Percentiles rank a stretch among this genome's conserved stretches.
phyloP scores from a whole-genome alignment of 2,888 invertebrate genomes.

The Punctoribates punctum region DNA sequence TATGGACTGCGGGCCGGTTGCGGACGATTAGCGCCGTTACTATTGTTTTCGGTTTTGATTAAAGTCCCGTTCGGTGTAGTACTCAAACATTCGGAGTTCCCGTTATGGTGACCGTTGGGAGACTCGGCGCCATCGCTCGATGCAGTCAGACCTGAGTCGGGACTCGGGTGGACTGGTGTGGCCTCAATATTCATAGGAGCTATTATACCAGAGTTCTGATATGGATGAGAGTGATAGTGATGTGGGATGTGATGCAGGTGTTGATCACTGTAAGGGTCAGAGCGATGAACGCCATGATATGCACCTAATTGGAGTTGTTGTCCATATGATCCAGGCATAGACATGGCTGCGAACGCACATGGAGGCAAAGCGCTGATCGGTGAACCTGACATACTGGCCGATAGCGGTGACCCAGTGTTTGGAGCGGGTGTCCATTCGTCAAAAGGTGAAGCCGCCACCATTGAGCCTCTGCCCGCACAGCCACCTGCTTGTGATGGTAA shows the following conservation, averaged over 20 bases:
- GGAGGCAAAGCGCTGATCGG: constrained; percentile 18
- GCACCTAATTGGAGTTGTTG: constrained; percentile 17
- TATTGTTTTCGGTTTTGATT: constrained; percentile 53
- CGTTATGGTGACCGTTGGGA: constrained; percentile 50
- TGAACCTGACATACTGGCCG: constrained; percentile 25
- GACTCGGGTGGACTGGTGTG: constrained; percentile 43
- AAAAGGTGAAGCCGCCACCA: constrained; percentile 12
- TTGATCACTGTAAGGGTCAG: constrained; percentile 28
- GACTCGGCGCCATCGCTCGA: constrained; percentile 58
- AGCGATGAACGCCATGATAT: constrained; percentile 31
- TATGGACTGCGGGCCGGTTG: constrained; percentile 74
- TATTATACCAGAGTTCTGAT: constrained; percentile 25
- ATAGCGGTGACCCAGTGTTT: constrained; percentile 16
- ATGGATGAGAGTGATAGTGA: constrained; percentile 33
- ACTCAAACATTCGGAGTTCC: background rate
- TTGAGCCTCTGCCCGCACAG: constrained; percentile 11
- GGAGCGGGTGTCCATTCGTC: constrained; percentile 2
- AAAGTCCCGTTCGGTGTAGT: constrained; percentile 21
- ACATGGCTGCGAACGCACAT: constrained; percentile 18
- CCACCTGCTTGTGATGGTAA: constrained; percentile 2
- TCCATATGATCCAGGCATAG: constrained; percentile 17
- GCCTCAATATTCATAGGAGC: constrained; percentile 17
- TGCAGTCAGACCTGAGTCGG: constrained; percentile 56
- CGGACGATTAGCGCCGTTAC: constrained; percentile 61
- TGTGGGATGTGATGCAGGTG: constrained; percentile 15